phyloP scores from a whole-genome alignment of 2,888 invertebrate genomes.

The Eupithecia abbreviata region DNA sequence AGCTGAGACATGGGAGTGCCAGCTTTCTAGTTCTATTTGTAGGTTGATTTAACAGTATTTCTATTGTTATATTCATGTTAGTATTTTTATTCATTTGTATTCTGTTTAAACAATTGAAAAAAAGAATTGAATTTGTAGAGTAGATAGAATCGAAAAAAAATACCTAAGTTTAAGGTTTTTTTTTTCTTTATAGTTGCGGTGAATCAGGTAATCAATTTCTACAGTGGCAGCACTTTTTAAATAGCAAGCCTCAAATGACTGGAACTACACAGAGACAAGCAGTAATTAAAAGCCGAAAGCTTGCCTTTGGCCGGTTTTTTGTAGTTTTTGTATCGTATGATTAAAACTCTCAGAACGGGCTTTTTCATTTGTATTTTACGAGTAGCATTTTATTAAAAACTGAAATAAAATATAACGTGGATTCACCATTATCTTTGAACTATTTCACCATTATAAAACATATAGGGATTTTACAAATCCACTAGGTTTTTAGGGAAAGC shows the following conservation, averaged over 20 bases:
- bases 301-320: slow-evolving; percentile 22
- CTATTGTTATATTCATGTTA: too few species aligned
- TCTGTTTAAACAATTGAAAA: too few species aligned
- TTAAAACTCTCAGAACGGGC: slow-evolving; percentile 14
- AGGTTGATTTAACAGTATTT: too few species aligned
- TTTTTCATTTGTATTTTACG: background rate
- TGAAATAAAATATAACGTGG: background rate
- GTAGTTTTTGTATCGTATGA: slow-evolving; percentile 17
- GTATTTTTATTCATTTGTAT: too few species aligned
- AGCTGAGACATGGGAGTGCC: too few species aligned
- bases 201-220: background rate
- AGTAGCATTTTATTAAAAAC: background rate
- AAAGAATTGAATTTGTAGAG: too few species aligned
- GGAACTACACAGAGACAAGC: slow-evolving; percentile 35
- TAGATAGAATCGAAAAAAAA: too few species aligned
- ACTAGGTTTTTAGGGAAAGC: background rate
- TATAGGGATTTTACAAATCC: background rate
- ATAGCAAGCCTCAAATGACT: slow-evolving; percentile 1
- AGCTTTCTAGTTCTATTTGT: too few species aligned
- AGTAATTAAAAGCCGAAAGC: slow-evolving; percentile 40
- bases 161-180: too few species aligned
- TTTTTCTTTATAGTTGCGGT: background rate
- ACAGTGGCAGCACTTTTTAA: background rate
- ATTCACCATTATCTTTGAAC: background rate
- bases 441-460: background rate